Percentiles rank a stretch among this genome's conserved stretches.
These are phyloP conservation scores for Sander vitreus DNA, from an alignment of 2,113 vertebrate genomes.

Conservation along the genomic window DNA sequence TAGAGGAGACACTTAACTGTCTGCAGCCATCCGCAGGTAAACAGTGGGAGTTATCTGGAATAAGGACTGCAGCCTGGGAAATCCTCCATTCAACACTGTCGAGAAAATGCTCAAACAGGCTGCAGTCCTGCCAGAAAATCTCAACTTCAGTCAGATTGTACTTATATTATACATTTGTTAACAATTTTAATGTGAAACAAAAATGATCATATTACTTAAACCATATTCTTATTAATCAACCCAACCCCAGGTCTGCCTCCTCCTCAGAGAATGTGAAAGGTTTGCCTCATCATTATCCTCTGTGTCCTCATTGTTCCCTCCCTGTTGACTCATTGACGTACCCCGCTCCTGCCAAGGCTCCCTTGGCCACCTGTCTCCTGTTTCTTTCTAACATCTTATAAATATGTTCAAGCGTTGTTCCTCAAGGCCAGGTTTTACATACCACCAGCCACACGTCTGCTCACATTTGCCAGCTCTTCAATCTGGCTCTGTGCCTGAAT, in stretches of 20 bases:
- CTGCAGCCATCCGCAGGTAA: background rate
- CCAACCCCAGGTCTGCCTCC: background rate
- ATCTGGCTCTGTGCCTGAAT: background rate
- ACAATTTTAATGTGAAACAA: background rate
- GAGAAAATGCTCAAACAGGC: background rate
- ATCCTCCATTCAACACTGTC: background rate
- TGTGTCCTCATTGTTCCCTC: background rate
- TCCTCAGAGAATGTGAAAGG: background rate
- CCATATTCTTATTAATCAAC: background rate
- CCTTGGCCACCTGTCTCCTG: background rate
- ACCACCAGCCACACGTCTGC: background rate
- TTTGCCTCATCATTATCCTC: background rate
- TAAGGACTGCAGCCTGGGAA: background rate
- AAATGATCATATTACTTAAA: background rate
- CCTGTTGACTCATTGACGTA: background rate
- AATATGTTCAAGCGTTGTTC: background rate
- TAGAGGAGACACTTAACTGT: conserved; percentile 5
- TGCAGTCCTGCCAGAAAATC: background rate
- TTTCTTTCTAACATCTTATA: background rate
- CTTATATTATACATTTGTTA: background rate
- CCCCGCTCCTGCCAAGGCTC: background rate
- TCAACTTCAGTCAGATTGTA: background rate
- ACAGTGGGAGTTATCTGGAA: background rate
- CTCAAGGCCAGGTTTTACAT: background rate
- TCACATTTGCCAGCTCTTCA: background rate